A percentile compares a stretch with the other conserved stretches of the same genome.
phyloP scores from a whole-genome alignment of 1,140 invertebrate species.

The Dreissena rostriformis region DNA sequence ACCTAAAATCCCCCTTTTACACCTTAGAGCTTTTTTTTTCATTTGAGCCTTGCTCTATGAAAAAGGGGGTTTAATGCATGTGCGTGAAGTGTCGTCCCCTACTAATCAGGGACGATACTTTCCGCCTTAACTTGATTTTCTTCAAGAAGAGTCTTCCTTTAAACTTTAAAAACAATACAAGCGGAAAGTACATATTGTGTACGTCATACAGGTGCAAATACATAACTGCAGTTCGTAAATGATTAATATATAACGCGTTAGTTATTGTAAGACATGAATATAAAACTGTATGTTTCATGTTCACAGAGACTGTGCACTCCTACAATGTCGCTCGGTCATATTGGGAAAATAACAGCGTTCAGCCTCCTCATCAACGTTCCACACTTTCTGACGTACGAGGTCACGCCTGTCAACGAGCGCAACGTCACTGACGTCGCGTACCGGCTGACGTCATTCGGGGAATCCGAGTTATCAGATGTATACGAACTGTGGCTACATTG shows the following conservation, averaged over 20 bases:
- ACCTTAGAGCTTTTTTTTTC: too few species aligned
- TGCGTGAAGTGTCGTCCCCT: too few species aligned
- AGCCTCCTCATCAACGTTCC: constrained; percentile 64
- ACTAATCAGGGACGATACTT: too few species aligned
- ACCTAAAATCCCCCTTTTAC: too few species aligned
- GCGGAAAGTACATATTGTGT: too few species aligned
- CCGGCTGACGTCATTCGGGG: constrained; percentile 57
- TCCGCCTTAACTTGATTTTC: too few species aligned
- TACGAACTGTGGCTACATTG: constrained; percentile 75
- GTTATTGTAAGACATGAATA: not conserved
- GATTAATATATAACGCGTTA: not conserved
- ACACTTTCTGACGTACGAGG: constrained; percentile 63
- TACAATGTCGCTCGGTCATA: too few species aligned
- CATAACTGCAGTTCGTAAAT: not conserved
- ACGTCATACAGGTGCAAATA: not conserved
- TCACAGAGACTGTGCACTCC: too few species aligned
- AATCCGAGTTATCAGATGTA: constrained; percentile 44
- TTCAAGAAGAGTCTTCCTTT: too few species aligned
- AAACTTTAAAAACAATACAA: too few species aligned
- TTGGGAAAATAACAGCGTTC: constrained; percentile 58
- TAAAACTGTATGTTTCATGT: not conserved
- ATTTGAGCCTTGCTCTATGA: too few species aligned
- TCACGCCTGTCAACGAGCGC: constrained; percentile 38
- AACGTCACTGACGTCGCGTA: constrained; percentile 40
- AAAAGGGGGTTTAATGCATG: too few species aligned